These are phyloP conservation scores for Cryptocephalus moraei DNA, from an alignment of 2,888 invertebrate genomes.

Conservation along the genomic window DNA sequence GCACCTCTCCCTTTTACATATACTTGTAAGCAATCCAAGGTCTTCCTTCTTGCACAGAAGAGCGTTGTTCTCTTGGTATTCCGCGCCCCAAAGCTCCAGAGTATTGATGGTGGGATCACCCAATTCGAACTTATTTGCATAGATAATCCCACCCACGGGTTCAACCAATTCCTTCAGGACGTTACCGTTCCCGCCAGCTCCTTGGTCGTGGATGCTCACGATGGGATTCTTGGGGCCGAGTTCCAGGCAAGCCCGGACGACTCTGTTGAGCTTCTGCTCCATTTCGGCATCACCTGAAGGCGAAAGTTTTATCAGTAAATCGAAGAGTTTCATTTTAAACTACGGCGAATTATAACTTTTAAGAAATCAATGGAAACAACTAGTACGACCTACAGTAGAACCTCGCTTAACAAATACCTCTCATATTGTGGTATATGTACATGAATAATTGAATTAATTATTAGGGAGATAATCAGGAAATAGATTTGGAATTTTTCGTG, in stretches of 20 bases:
- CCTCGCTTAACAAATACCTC: too few relatives aligned
- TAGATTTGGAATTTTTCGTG: too few relatives aligned
- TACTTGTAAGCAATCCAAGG: constrained; percentile 50
- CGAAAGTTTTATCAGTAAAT: too few relatives aligned
- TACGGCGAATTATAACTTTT: too few relatives aligned
- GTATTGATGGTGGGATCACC: constrained; percentile 93
- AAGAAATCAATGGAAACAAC: too few relatives aligned
- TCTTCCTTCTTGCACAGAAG: constrained; percentile 65
- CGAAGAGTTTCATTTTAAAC: too few relatives aligned
- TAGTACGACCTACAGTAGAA: too few relatives aligned
- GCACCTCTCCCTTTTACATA: constrained; percentile 77
- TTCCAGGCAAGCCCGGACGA: constrained; percentile 88
- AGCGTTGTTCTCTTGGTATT: constrained; percentile 95
- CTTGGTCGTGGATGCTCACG: constrained; percentile 94
- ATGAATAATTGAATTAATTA: too few relatives aligned
- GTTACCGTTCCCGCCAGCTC: constrained; percentile 97
- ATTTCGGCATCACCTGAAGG: constrained; percentile 80
- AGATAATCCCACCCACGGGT: constrained; percentile 86
- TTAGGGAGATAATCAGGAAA: too few relatives aligned
- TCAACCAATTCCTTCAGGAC: constrained; percentile 95
- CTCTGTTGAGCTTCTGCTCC: constrained; percentile 94
- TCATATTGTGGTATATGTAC: too few relatives aligned
- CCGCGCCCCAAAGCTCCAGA: constrained; percentile 95
- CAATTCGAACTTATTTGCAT: constrained; percentile 73
- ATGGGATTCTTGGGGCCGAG: constrained; percentile 76